phyloP scores from a whole-genome alignment of 92 coral and sea anemone species.

The Isaurus tuberculatus region DNA sequence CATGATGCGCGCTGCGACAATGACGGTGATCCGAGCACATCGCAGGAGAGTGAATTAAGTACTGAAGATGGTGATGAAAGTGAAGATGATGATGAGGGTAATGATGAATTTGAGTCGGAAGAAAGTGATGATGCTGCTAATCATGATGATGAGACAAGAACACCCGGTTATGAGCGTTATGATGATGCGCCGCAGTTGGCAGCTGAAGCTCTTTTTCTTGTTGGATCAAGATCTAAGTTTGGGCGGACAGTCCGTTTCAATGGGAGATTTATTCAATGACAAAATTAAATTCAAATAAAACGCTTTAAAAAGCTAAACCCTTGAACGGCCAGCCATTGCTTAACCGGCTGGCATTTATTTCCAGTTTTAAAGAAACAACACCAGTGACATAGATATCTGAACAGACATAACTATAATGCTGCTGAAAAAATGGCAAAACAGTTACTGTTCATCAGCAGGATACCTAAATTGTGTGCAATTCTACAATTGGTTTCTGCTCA shows the following conservation, averaged over 20 bases:
- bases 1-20: neutral
- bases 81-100: slow-evolving; percentile 26
- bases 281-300: slow-evolving; percentile 20
- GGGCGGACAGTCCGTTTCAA: slow-evolving; percentile 37
- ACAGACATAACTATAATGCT: too few species aligned
- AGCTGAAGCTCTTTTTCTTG: neutral
- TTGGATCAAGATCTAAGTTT: slow-evolving; percentile 15
- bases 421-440: too few species aligned
- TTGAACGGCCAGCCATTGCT: slow-evolving; percentile 37
- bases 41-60: slow-evolving; percentile 14
- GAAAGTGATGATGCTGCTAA: slow-evolving; percentile 37
- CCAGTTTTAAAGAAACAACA: slow-evolving; percentile 15
- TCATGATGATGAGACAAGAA: slow-evolving; percentile 43
- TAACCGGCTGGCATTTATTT: slow-evolving; percentile 33
- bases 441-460: too few species aligned
- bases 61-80: slow-evolving; percentile 1
- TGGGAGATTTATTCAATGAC: slow-evolving; percentile 52
- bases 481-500: neutral
- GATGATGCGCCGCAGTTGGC: neutral
- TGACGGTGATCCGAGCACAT: slow-evolving; percentile 22
- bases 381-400: neutral
- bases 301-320: slow-evolving; percentile 27
- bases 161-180: slow-evolving; percentile 11
- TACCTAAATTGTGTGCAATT: too few species aligned
- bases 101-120: slow-evolving; percentile 38